Evolutionary conservation across 1,140 invertebrate species (phyloP).

Genomic region (Dendroctonus valens): DNA sequence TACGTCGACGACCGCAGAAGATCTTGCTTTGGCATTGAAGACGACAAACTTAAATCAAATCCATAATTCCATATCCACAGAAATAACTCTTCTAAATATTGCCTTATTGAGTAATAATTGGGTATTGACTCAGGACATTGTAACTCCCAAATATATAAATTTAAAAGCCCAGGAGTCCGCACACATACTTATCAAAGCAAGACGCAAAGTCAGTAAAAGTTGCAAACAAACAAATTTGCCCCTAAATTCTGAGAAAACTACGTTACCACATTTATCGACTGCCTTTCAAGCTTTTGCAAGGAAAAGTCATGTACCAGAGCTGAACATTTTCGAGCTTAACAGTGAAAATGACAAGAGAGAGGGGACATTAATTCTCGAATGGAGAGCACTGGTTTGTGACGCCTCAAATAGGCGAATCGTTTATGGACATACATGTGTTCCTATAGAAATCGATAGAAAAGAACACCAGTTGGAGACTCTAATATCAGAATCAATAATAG

Average conservation of each 20-base stretch:
- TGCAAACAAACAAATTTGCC: slow-evolving; percentile 49
- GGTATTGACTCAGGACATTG: slow-evolving; percentile 51
- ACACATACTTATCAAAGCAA: slow-evolving; percentile 55
- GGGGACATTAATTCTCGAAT: slow-evolving; percentile 55
- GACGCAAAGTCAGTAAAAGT: slow-evolving; percentile 39
- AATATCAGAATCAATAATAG: slow-evolving; percentile 31
- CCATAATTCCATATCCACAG: slow-evolving; percentile 59
- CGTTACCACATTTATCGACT: slow-evolving; percentile 33
- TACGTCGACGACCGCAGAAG: slow-evolving; percentile 52
- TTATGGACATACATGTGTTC: slow-evolving; percentile 56
- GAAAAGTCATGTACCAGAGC: slow-evolving; percentile 40
- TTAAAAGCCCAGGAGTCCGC: slow-evolving; percentile 56
- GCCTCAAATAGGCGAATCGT: slow-evolving; percentile 48
- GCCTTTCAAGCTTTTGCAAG: slow-evolving; percentile 46
- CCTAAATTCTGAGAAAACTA: slow-evolving; percentile 43
- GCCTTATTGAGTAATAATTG: slow-evolving; percentile 58
- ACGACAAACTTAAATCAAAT: slow-evolving; percentile 67
- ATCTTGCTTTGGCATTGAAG: slow-evolving; percentile 62
- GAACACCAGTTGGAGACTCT: slow-evolving; percentile 31
- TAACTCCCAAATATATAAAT: slow-evolving; percentile 48
- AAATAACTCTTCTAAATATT: slow-evolving; percentile 60
- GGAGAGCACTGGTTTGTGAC: slow-evolving; percentile 53
- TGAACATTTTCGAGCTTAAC: slow-evolving; percentile 43
- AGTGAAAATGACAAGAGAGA: slow-evolving; percentile 36
- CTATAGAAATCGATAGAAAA: slow-evolving; percentile 39